Conservation (phyloP, 2,113 vertebrate species). For the Hippocampus abdominalis region DNA sequence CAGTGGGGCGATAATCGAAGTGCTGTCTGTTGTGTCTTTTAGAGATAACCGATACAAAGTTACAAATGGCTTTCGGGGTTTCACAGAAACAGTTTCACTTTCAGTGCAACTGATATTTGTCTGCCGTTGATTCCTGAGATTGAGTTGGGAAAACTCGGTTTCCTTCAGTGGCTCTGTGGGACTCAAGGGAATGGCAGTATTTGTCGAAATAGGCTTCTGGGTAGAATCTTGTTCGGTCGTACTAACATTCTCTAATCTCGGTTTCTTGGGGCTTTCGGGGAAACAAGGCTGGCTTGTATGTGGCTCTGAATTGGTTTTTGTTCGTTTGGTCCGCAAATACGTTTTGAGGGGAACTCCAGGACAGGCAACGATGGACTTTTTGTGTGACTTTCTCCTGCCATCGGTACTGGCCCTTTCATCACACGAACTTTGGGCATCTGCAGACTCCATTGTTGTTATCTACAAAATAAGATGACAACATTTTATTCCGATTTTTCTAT, state of each 20-base stretch:
- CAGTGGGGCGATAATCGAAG: neutral
- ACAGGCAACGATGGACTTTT: constrained; percentile 15
- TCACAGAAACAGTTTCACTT: no score
- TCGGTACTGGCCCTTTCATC: constrained; percentile 2
- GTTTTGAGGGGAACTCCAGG: constrained; percentile 41
- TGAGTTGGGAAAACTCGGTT: no score
- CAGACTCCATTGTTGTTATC: constrained; percentile 5
- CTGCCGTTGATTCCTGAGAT: neutral
- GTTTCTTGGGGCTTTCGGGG: neutral
- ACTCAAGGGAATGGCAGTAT: neutral
- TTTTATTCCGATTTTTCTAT: neutral
- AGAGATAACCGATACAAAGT: neutral
- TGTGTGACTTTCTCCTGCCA: constrained; percentile 5
- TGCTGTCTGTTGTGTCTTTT: neutral
- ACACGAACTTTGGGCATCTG: constrained; percentile 4
- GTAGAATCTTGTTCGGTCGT: neutral
- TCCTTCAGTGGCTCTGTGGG: neutral
- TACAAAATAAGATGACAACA: constrained; percentile 15
- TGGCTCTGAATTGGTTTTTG: neutral
- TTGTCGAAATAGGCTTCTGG: neutral
- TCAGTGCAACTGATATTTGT: neutral
- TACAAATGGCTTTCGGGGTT: neutral
- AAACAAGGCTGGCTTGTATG: neutral
- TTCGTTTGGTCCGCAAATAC: constrained; percentile 10
- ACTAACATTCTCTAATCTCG: neutral